Evolutionary conservation across 2,888 invertebrate genomes (phyloP), one percentile per base, ranked within the genome.

Genomic region (Hirtodrosophila alboralis): DNA sequence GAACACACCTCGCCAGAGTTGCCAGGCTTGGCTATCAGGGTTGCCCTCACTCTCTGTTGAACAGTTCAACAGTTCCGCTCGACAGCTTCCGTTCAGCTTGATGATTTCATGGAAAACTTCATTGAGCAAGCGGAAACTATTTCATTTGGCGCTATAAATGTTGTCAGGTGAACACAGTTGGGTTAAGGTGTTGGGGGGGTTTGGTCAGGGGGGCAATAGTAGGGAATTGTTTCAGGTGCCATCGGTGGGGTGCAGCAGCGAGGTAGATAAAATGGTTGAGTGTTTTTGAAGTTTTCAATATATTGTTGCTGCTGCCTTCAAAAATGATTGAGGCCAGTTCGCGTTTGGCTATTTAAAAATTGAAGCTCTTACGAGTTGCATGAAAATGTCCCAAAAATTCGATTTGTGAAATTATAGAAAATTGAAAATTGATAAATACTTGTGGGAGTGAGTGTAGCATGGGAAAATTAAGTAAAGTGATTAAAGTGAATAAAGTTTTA

Each of bases 41-140:
- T 40, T 44, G 28, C 31, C 16, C 21, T 51, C 28, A 57, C 75
- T 76, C 54, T 37, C 36, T 65, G 75, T 49, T n/a, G n/a, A 75
- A 79, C 84, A 84, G 79, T 65, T 64, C 59, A 75, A 65, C 71
- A 79, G 86, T 79, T 79, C 78, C 86, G 84, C 73, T 86, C 73
- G 77, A 84, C 81, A 79, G 86, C 81, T 86, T 79, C 86, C 79
- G 79, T 81, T 79, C 74, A 65, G 81, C 86, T 86, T 79, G 86
- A 86, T 79, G 86, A 86, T 79, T 86, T 86, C 84, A 73, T 79
- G 74, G 77, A 84, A 79, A 79, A 86, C 84, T 79, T 86, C 81
- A 86, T 86, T 86, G 79, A 73, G 70, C 78, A 80, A 80, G 84
- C 79, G 79, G 79, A 79, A 79, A 79, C 79, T 84, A 79, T 79